phyloP scores from a whole-genome alignment of 2,888 invertebrate species.

The Glaucopsyche alexis region DNA sequence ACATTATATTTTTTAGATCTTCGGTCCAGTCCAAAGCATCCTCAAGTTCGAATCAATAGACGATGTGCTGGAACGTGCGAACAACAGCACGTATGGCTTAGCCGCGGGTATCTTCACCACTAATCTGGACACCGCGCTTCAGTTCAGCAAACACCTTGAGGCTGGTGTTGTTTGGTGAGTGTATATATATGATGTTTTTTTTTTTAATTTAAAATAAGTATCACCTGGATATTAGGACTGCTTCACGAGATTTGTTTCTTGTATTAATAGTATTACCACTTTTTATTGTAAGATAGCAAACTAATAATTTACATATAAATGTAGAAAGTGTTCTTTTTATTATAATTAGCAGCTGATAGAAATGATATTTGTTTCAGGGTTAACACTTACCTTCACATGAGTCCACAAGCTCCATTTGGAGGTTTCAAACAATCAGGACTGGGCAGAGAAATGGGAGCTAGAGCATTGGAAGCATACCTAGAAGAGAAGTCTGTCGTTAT shows the following conservation, averaged over 20 bases:
- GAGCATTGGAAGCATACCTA: conserved; percentile 84
- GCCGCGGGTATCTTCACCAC: conserved; percentile 91
- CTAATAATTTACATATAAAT: too few species aligned
- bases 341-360: neutral
- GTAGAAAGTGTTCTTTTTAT: neutral
- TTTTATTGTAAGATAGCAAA: too few species aligned
- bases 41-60: conserved; percentile 88
- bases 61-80: conserved; percentile 91
- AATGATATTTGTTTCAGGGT: conserved; percentile 38
- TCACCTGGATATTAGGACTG: too few species aligned
- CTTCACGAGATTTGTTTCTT: too few species aligned
- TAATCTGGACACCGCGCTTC: conserved; percentile 87
- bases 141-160: conserved; percentile 85
- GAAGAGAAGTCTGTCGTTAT: conserved; percentile 87
- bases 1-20: conserved; percentile 82
- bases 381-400: conserved; percentile 64
- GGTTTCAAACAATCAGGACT: conserved; percentile 92
- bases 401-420: conserved; percentile 89
- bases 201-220: neutral
- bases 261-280: too few species aligned
- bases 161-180: conserved; percentile 86
- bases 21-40: conserved; percentile 93
- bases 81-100: conserved; percentile 88
- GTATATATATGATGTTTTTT: neutral
- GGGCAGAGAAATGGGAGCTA: conserved; percentile 82